A percentile compares a stretch with the other conserved stretches of the same genome.
Evolutionary conservation across 2,113 vertebrate genomes (phyloP).

Genomic region (Dolichallabes microphthalmus): DNA sequence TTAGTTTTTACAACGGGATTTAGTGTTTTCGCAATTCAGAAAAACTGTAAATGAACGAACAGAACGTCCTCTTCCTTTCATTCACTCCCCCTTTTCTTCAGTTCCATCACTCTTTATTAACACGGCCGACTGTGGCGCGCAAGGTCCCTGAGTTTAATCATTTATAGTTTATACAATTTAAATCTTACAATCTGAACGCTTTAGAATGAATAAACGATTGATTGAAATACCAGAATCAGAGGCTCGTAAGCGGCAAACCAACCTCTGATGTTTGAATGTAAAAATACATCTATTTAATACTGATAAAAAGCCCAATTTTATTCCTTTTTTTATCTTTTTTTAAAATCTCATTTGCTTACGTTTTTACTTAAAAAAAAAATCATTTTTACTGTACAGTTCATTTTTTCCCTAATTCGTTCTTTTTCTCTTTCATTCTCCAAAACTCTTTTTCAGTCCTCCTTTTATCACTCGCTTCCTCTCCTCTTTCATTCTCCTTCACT

Average conservation of each 20-base stretch:
- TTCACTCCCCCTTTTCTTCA: neutral
- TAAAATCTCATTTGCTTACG: neutral
- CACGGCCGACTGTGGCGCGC: neutral
- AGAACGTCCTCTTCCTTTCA: neutral
- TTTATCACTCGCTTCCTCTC: neutral
- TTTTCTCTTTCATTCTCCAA: neutral
- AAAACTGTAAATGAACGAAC: neutral
- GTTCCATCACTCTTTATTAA: neutral
- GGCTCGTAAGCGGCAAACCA: neutral
- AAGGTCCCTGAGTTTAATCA: neutral
- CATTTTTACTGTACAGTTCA: no score
- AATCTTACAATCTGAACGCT: no score
- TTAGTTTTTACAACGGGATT: no score
- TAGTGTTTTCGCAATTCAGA: no score
- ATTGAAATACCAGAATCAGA: neutral
- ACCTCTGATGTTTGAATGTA: neutral
- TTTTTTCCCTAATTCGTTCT: no score
- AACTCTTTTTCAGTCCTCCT: neutral
- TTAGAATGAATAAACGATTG: neutral
- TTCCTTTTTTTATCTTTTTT: neutral
- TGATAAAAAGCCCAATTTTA: no score
- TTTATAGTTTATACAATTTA: neutral
- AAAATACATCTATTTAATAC: neutral
- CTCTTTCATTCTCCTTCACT: neutral
- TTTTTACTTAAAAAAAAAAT: no score